A percentile compares a stretch with the other conserved stretches of the same genome.
phyloP scores from a whole-genome alignment of 2,113 vertebrate genomes.

The Aspiorhynchus laticeps region DNA sequence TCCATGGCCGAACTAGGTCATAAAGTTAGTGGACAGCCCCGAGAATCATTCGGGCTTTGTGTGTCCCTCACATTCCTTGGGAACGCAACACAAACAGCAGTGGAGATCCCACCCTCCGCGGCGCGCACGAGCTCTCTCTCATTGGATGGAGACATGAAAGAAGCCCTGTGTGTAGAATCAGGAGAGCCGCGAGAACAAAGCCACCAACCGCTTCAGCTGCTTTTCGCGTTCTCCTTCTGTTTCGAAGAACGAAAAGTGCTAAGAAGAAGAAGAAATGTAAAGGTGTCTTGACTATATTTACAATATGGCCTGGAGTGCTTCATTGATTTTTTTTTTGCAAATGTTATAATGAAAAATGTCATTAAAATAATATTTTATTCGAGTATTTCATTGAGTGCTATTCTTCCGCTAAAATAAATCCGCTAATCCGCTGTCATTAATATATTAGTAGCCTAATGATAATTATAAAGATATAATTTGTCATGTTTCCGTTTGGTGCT shows the following conservation, averaged over 20 bases:
- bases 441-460: neutral
- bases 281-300: no score
- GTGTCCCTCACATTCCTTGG: constrained; percentile 40
- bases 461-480: neutral
- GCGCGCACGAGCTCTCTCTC: constrained; percentile 35
- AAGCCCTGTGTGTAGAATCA: constrained; percentile 58
- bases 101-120: constrained; percentile 60
- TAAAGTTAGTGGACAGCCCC: constrained; percentile 18
- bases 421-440: neutral
- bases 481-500: neutral
- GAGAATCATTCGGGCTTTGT: constrained; percentile 4
- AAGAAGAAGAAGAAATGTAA: neutral
- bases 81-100: constrained; percentile 52
- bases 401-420: neutral
- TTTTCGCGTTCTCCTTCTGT: neutral
- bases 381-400: neutral
- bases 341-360: neutral
- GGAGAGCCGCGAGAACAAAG: constrained; percentile 59
- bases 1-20: constrained; percentile 46
- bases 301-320: neutral
- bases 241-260: neutral
- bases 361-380: neutral
- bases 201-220: constrained; percentile 2
- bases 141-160: constrained; percentile 65
- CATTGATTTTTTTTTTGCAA: neutral